Evolutionary conservation across 1,140 invertebrate genomes (phyloP), one percentile per base, ranked within the genome.

Genomic region (Euura saliciscinereae): DNA sequence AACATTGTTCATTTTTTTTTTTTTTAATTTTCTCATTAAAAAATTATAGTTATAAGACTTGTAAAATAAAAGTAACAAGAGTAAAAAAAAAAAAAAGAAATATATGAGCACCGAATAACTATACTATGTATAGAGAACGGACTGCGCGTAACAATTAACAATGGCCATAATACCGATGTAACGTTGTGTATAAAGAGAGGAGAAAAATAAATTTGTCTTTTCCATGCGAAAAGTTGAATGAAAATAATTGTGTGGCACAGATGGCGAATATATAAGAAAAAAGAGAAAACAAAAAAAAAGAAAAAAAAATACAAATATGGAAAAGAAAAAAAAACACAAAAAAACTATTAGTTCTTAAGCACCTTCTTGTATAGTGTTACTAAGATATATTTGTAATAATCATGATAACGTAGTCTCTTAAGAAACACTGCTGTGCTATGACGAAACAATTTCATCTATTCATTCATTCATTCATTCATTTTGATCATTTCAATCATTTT

Each of bases 161-260:
- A 80, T 75, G 81, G 81, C 81, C 81, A 82, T 82, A 82, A 80
- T 78, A 77, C 75, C 77, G 78, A 79, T 81, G 66, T 78, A 78
- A 77, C 71, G 72, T 65, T 10, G 67, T 43, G 69, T 71, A 59
- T 68, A 71, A 59, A 70, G 45, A 68, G 28, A 28, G 28, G 28
- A 28, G 28, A 28, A 28, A 28, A 28, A 28, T 28, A 28, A 28
- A 28, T 28, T 28, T 28, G 0, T 28, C 59, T 69, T 65, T 69
- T 71, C 28, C 28, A 28, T 28, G 69, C 28, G 71, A 5, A 28
- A 65, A n/a, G 68, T 28, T 65, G 45, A 66, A 42, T 51, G 72
- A 13, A 70, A 68, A 66, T 51, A 28, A 42, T 65, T 46, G 28
- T 28, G 28, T 28, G 28, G 28, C 28, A 28, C 28, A 28, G 51